Conservation (phyloP, 92 coral and sea anemone species). For the Actinostola sp. region DNA sequence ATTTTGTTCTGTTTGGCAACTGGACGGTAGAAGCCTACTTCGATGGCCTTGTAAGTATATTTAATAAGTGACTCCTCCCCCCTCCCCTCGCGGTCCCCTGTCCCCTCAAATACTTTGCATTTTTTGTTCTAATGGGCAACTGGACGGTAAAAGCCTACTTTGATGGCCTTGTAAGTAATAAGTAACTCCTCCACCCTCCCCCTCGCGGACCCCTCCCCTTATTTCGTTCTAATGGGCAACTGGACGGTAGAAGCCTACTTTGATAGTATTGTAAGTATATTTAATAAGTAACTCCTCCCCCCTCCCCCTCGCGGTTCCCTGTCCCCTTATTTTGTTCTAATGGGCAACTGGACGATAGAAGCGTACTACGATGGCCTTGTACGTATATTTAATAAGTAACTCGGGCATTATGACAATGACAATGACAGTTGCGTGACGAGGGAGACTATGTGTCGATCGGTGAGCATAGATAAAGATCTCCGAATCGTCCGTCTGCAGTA, state of each 20-base stretch:
- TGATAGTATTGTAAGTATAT: slow-evolving; percentile 84
- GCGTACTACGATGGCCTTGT: slow-evolving; percentile 85
- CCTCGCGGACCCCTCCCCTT: no score
- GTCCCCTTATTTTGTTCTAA: slow-evolving; percentile 61
- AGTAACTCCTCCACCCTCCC: no score
- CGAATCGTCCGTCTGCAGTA: no score
- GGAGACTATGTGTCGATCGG: no score
- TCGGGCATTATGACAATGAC: no score
- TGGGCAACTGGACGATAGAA: slow-evolving; percentile 87
- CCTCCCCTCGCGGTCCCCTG: no score
- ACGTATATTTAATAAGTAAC: no score
- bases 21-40: slow-evolving; percentile 87
- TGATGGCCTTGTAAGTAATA: slow-evolving; percentile 76
- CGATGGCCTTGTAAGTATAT: slow-evolving; percentile 85
- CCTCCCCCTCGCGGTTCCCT: no score
- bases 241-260: slow-evolving; percentile 87
- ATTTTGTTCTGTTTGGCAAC: slow-evolving; percentile 70
- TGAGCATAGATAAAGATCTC: no score
- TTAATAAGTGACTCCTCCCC: background rate
- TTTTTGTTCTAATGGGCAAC: slow-evolving; percentile 72
- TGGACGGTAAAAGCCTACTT: slow-evolving; percentile 90
- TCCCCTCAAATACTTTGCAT: no score
- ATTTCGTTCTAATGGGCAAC: slow-evolving; percentile 70
- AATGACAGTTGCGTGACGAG: no score
- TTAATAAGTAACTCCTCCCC: background rate